phyloP scores from a whole-genome alignment of 2,797 vertebrate genomes.

The Siniperca scherzeri region DNA sequence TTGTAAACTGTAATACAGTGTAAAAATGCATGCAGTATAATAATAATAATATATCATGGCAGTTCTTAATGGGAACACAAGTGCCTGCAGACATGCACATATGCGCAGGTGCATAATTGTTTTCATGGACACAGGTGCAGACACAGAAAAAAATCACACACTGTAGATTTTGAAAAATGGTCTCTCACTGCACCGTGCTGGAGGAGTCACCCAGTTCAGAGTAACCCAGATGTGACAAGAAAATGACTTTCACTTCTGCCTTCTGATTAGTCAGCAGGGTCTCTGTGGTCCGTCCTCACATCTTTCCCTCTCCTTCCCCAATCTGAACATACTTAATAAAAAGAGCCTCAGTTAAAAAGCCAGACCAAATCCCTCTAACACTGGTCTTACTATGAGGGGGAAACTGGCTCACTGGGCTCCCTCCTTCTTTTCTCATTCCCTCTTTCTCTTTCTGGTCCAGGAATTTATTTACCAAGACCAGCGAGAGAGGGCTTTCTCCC shows the following conservation, averaged over 20 bases:
- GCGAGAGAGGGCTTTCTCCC: conserved; percentile 58
- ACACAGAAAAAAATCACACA: conserved; percentile 49
- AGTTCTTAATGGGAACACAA: conserved; percentile 51
- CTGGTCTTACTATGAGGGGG: conserved; percentile 57
- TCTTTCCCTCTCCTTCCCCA: conserved; percentile 58
- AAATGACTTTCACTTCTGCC: conserved; percentile 79
- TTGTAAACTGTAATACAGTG: conserved; percentile 17
- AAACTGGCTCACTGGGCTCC: conserved; percentile 53
- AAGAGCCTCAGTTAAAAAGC: conserved; percentile 70
- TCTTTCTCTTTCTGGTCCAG: conserved; percentile 49
- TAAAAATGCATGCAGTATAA: conserved; percentile 32
- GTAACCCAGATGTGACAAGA: conserved; percentile 80
- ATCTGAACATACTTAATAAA: conserved; percentile 69
- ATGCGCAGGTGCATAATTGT: conserved; percentile 50
- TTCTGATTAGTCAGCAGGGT: conserved; percentile 82
- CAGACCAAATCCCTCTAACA: conserved; percentile 75
- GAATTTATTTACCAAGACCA: conserved; percentile 68
- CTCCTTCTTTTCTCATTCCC: conserved; percentile 50
- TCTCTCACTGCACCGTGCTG: conserved; percentile 56
- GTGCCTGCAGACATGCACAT: conserved; percentile 46
- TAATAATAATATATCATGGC: neutral
- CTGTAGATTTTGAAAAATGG: conserved; percentile 72
- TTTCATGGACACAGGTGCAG: conserved; percentile 69
- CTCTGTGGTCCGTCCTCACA: conserved; percentile 69
- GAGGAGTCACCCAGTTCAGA: conserved; percentile 74